Evolutionary conservation across 2,797 vertebrate species (phyloP).

Genomic region (Urosaurus nigricauda): DNA sequence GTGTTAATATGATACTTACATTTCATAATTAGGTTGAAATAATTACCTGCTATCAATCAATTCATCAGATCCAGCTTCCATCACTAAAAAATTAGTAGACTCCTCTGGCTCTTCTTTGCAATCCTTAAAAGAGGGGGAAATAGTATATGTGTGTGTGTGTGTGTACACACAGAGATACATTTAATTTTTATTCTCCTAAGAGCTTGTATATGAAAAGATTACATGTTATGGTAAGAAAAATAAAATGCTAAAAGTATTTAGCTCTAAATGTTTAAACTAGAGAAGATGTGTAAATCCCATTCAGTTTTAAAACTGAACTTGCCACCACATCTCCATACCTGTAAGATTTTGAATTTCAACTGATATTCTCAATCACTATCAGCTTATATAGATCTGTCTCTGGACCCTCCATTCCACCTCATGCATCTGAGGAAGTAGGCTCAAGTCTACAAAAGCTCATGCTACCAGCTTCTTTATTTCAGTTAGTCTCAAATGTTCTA

Average conservation of each 20-base stretch:
- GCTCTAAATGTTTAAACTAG: too few species aligned
- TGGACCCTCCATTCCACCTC: too few species aligned
- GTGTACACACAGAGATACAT: neutral
- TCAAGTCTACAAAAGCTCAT: too few species aligned
- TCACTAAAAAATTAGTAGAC: constrained; percentile 44
- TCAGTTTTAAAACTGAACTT: too few species aligned
- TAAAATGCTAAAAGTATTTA: neutral
- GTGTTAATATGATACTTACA: neutral
- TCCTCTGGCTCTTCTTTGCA: constrained; percentile 65
- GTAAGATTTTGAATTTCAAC: too few species aligned
- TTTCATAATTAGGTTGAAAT: neutral
- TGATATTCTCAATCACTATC: too few species aligned
- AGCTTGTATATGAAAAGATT: neutral
- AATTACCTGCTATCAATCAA: constrained; percentile 53
- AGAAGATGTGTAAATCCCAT: too few species aligned
- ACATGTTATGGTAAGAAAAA: neutral
- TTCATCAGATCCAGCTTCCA: constrained; percentile 58
- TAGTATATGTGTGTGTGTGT: neutral
- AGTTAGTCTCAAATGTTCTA: too few species aligned
- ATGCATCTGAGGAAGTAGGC: too few species aligned
- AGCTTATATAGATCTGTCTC: too few species aligned
- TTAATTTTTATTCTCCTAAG: neutral
- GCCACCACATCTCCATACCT: too few species aligned
- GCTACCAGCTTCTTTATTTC: too few species aligned
- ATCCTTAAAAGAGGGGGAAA: constrained; percentile 65